Conservation (phyloP, 2,113 vertebrate genomes). For the Macrotus californicus region DNA sequence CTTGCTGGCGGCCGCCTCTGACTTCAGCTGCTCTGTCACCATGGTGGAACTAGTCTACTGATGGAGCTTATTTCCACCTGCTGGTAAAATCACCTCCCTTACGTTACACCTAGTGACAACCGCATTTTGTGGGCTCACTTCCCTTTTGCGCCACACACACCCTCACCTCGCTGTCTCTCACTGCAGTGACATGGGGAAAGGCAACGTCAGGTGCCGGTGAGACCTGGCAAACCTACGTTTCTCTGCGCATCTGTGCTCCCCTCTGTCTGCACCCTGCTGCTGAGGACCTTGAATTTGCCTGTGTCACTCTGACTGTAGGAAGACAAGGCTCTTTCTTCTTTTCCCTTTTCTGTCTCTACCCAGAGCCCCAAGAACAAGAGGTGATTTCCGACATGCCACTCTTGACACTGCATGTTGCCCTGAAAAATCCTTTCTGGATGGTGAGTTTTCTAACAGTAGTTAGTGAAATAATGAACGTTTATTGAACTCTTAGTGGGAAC, state of each 20-base stretch:
- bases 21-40: not conserved
- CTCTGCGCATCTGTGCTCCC: not conserved
- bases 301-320: not conserved
- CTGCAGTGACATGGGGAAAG: not conserved
- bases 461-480: not conserved
- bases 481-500: not conserved
- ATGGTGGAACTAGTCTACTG: not conserved
- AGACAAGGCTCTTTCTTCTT: not conserved
- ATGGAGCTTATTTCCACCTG: constrained; percentile 44
- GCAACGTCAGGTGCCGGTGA: no score
- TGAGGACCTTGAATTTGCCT: not conserved
- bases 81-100: constrained; percentile 19
- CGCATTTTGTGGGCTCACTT: not conserved
- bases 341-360: not conserved
- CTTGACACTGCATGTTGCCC: not conserved
- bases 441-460: not conserved
- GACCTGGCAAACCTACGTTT: not conserved
- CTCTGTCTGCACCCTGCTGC: no score
- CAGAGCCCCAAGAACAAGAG: not conserved
- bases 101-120: not conserved
- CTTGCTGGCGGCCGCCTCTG: not conserved
- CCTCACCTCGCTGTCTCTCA: not conserved
- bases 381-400: not conserved
- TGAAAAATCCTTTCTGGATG: not conserved
- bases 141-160: not conserved